Conservation (phyloP, 2,888 invertebrate genomes). For the Napeogenes inachia region DNA sequence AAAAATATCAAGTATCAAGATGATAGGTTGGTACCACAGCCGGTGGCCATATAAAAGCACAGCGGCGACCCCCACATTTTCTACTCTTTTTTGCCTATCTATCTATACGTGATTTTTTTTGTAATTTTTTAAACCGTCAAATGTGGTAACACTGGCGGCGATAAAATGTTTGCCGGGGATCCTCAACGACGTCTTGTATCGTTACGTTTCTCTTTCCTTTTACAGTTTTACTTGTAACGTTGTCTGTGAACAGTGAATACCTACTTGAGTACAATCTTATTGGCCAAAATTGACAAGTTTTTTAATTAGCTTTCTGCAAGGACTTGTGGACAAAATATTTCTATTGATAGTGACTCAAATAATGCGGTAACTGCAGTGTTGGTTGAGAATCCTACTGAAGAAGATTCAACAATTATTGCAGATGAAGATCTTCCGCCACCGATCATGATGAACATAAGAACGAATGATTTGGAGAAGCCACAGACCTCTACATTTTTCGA, state of each 20-base stretch:
- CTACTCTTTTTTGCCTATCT: neutral
- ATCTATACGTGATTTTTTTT: constrained; percentile 1
- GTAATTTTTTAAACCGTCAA: constrained; percentile 6
- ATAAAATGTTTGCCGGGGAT: constrained; percentile 10
- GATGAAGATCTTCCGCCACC: constrained; percentile 15
- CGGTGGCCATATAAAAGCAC: constrained; percentile 1
- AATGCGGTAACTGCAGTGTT: constrained; percentile 22
- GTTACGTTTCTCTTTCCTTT: constrained; percentile 14
- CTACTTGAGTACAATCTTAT: constrained; percentile 10
- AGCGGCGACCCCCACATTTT: neutral
- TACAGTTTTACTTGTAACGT: constrained; percentile 6
- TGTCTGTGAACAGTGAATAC: constrained; percentile 11
- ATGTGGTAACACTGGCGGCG: constrained; percentile 9
- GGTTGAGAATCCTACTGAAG: constrained; percentile 20
- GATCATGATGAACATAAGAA: constrained; percentile 9
- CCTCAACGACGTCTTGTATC: constrained; percentile 18
- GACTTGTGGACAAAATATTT: constrained; percentile 11
- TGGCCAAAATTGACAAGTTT: constrained; percentile 23
- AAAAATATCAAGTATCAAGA: constrained; percentile 4
- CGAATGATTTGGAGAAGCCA: constrained; percentile 9
- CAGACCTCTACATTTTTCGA: constrained; percentile 19
- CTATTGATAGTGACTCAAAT: constrained; percentile 21
- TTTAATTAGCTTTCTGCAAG: constrained; percentile 16
- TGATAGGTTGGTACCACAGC: neutral
- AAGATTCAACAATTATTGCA: constrained; percentile 18